Evolutionary conservation across 2,888 invertebrate genomes (phyloP).

Genomic region (Prosopocoilus inquinatus): DNA sequence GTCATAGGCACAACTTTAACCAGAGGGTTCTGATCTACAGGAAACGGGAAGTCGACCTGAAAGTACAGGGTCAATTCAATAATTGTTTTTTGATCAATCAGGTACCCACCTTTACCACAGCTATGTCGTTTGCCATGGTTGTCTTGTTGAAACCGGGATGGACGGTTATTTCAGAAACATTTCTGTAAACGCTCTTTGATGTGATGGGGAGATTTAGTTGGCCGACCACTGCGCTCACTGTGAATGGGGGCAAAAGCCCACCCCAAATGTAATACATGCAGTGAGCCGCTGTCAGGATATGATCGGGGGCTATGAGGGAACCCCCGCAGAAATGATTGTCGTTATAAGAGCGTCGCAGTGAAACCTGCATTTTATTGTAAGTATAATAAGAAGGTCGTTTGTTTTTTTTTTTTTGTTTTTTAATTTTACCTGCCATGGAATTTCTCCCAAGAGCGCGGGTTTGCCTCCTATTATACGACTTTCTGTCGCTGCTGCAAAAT

Average conservation of each 20-base stretch:
- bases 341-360: constrained; percentile 34
- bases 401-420: neutral
- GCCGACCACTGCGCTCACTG: constrained; percentile 31
- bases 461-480: constrained; percentile 31
- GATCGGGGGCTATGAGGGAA: constrained; percentile 28
- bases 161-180: constrained; percentile 27
- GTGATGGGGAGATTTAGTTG: constrained; percentile 27
- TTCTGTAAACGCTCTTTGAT: constrained; percentile 24
- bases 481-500: constrained; percentile 10
- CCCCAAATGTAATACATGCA: constrained; percentile 37
- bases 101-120: constrained; percentile 30
- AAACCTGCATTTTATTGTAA: constrained; percentile 27
- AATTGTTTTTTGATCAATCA: neutral
- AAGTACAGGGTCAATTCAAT: neutral
- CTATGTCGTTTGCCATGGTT: constrained; percentile 32
- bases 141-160: constrained; percentile 29
- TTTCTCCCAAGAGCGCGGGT: constrained; percentile 29
- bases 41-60: constrained; percentile 19
- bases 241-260: constrained; percentile 28
- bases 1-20: constrained; percentile 23
- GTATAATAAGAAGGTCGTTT: neutral
- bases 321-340: constrained; percentile 38
- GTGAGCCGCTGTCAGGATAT: constrained; percentile 37
- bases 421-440: constrained; percentile 31
- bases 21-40: constrained; percentile 15